Base-by-base conservation (phyloP, 2,888 invertebrate genomes). In the Mycalesis mineus region DNA sequence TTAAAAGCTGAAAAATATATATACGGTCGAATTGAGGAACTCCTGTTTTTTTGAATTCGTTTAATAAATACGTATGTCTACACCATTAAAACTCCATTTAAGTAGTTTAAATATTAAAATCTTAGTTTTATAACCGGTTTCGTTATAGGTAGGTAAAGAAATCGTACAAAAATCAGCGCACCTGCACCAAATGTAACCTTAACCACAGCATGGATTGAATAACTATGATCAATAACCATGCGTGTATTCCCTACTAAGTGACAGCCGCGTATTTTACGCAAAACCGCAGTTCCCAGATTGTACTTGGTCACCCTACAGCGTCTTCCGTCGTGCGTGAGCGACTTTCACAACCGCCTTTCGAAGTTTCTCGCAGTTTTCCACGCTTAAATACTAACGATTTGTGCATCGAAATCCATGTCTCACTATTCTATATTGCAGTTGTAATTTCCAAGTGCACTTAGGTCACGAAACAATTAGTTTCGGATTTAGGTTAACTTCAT, bases 311-410 rank as follows among this genome's bases (percentile, higher is more conserved):
- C 74, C 74, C 75, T 75, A 77, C 74, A 69, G 70, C 61, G 62
- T 68, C 66, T 66, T 74, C 69, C 74, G 74, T 65, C 65, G 72
- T 74, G 73, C 76, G 61, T 65, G 72, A 72, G 64, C 73, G 66
- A 71, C 84, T 84, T 84, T 84, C 84, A 74, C 78, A 74, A 73
- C 73, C 71, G 71, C 77, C 71, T 79, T 78, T 78, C 78, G 70
- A 70, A 73, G 78, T 76, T 78, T 80, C 78, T 77, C 68, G 68
- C 68, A 68, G 68, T 71, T 78, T 81, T 77, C 78, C 75, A 75
- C 72, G 70, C 55, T 66, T 56, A 55, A 59, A 66, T 66, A 68
- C 67, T 71, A 69, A 70, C 58, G 57, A 60, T 64, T 60, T 65
- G 59, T 64, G 51, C 42, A 40, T 39, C 13, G 8, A 14, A 49